These are phyloP conservation scores for Rhynchophorus ferrugineus DNA, from an alignment of 1,140 invertebrate species.

Conservation along the genomic window DNA sequence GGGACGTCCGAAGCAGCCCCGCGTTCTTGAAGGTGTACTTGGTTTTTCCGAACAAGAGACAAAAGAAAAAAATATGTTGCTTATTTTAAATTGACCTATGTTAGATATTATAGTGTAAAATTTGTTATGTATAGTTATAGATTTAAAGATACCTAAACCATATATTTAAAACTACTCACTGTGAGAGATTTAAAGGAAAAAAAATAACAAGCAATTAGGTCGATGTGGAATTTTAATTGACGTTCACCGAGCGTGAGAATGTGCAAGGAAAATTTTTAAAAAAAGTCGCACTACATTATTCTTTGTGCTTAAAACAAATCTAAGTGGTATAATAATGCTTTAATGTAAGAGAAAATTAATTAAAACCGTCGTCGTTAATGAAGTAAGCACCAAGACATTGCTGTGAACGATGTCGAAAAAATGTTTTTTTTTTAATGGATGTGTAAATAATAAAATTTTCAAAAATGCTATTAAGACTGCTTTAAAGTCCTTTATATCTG, in stretches of 20 bases:
- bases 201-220: background rate
- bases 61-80: no score
- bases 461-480: slow-evolving; percentile 30
- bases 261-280: background rate
- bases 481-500: slow-evolving; percentile 31
- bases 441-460: slow-evolving; percentile 27
- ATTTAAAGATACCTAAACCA: background rate
- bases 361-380: slow-evolving; percentile 9
- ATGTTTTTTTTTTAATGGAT: slow-evolving; percentile 19
- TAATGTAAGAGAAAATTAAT: background rate
- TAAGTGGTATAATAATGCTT: background rate
- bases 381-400: slow-evolving; percentile 20
- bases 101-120: background rate
- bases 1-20: no score
- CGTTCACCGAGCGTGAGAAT: background rate
- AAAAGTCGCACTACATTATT: background rate
- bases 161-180: background rate
- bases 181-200: no score
- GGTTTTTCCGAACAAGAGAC: no score
- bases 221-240: background rate
- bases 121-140: background rate
- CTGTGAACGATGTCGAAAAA: slow-evolving; percentile 16
- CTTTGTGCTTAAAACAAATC: slow-evolving; percentile 2
- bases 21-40: no score
- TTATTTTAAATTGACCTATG: background rate